A percentile compares a stretch with the other conserved stretches of the same genome.
Conservation (phyloP, 2,797 vertebrate species). For the Selene dorsalis region DNA sequence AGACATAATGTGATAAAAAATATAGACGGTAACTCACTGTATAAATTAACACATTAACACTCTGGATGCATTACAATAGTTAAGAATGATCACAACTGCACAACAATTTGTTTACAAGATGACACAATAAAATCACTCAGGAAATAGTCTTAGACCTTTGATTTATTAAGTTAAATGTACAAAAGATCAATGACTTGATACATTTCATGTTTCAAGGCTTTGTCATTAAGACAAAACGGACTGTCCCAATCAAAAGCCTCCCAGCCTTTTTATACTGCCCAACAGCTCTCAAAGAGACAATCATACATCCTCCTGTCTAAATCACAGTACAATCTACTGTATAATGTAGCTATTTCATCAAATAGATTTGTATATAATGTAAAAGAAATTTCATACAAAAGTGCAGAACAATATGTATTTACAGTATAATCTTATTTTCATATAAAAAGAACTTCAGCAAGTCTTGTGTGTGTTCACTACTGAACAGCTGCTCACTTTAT, state of each 20-base stretch:
- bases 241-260: constrained; percentile 82
- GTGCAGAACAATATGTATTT: constrained; percentile 85
- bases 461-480: constrained; percentile 69
- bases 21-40: too few species aligned
- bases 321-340: constrained; percentile 79
- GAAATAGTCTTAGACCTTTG: constrained; percentile 72
- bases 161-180: constrained; percentile 89
- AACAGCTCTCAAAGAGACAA: constrained; percentile 69
- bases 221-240: constrained; percentile 82
- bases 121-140: constrained; percentile 28
- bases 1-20: neutral
- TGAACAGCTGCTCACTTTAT: constrained; percentile 66
- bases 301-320: constrained; percentile 67
- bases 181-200: constrained; percentile 82
- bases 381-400: constrained; percentile 81
- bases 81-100: too few species aligned
- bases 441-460: constrained; percentile 74
- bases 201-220: constrained; percentile 83
- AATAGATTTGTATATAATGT: constrained; percentile 82
- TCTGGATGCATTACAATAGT: neutral
- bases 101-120: neutral
- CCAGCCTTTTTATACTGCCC: constrained; percentile 66
- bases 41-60: neutral
- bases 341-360: constrained; percentile 74
- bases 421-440: constrained; percentile 78